Percentiles rank a stretch among this genome's conserved stretches.
Evolutionary conservation across 1,140 invertebrate species (phyloP).

Genomic region (Papilio helenus): DNA sequence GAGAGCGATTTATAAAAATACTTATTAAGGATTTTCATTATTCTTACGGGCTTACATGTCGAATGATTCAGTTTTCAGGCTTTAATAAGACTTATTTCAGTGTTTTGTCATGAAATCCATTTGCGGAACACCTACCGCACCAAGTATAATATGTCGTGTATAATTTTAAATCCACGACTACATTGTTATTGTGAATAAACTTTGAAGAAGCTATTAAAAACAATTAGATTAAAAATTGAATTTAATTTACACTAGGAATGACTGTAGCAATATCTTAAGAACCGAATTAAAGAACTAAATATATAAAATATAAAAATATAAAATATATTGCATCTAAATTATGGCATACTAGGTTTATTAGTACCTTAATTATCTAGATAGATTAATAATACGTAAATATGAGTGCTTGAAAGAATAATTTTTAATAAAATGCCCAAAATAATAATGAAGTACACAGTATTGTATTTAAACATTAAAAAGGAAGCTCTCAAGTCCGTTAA

Average conservation of each 20-base stretch:
- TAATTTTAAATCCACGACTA: neutral
- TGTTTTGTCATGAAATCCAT: neutral
- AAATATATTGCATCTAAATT: slow-evolving; percentile 72
- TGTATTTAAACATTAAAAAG: neutral
- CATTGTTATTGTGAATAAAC: neutral
- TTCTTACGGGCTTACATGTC: neutral
- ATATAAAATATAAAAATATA: slow-evolving; percentile 54
- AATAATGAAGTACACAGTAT: neutral
- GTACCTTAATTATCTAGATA: slow-evolving; percentile 39
- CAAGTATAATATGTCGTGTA: too few relatives aligned
- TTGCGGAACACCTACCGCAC: neutral
- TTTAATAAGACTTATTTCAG: neutral
- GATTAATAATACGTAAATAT: slow-evolving; percentile 27
- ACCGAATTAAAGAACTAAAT: slow-evolving; percentile 39
- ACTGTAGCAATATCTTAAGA: neutral
- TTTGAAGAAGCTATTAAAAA: neutral
- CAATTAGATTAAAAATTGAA: neutral
- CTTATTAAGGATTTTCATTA: neutral
- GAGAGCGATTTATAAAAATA: neutral
- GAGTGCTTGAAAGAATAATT: slow-evolving; percentile 2
- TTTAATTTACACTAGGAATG: neutral
- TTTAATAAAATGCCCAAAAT: slow-evolving; percentile 30
- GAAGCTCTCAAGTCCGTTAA: neutral
- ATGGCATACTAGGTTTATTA: slow-evolving; percentile 66
- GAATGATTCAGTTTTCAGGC: neutral